Evolutionary conservation across 1,140 invertebrate genomes (phyloP), one percentile per base, ranked within the genome.

Genomic region (Drosophila malerkotliana): DNA sequence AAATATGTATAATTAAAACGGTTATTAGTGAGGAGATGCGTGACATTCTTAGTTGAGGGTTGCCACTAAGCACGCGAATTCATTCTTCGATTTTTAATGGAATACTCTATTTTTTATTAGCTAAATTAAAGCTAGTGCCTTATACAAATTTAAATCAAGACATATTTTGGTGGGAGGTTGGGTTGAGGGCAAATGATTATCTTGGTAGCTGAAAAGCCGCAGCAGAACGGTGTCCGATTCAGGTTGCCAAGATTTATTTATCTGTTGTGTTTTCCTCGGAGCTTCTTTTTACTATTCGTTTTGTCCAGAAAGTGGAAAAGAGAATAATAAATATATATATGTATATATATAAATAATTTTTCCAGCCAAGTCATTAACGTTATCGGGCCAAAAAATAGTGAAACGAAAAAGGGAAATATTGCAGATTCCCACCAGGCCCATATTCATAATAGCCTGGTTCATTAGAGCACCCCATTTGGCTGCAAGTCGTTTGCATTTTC

Each of bases 351-450:
- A 21, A 21, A 21, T 21, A 21, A 3, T 21, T 21, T 41, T 44
- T 15, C 8, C 52, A 39, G 45, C 45, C 54, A 78, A 82, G 75
- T 83, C 79, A 82, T 82, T 82, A 82, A 79, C 79, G 66, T 83
- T 82, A 79, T 75, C 24, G 15, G 8, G 37, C 28, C 14, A 62
- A 37, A 64, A 37, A 48, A 7, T 44, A 9, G 41, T 15, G 14
- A 15, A 44, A 44, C 41, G 41, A 44, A 18, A 18, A 14, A 12
- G 28, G 45, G n/a, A 52, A 67, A 44, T 37, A 67, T 51, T 64
- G 44, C 62, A 24, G 45, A 21, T 49, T 24, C 8, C 7, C 10
- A 26, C 3, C 10, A 26, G 10, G 15, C 26, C 26, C 24, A 45
- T 67, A 49, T 57, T 69, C 18, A 57, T 68, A 68, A 68, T 48